Conservation (phyloP, 2,797 vertebrate genomes). For the Phyllotis vaccarum region DNA sequence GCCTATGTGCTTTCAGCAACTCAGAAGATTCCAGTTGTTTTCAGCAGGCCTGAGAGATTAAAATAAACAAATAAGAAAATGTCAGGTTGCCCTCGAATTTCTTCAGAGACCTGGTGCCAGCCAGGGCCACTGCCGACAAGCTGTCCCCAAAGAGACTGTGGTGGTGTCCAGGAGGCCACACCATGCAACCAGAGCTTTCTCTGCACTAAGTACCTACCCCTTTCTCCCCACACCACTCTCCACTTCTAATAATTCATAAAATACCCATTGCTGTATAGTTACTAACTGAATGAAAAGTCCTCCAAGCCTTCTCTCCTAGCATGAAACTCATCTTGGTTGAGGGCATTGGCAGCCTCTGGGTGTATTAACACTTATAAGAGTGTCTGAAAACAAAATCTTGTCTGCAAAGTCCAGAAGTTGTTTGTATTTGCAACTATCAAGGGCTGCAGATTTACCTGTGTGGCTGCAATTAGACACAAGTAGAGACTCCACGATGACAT, state of each 20-base stretch:
- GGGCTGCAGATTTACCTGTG: background rate
- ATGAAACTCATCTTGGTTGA: background rate
- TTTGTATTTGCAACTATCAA: constrained; percentile 21
- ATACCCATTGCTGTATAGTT: constrained; percentile 43
- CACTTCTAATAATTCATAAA: constrained; percentile 61
- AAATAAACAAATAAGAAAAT: constrained; percentile 85
- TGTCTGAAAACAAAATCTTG: constrained; percentile 53
- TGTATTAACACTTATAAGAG: background rate
- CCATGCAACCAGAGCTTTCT: background rate
- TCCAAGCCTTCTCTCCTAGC: constrained; percentile 28
- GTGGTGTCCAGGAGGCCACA: constrained; percentile 37
- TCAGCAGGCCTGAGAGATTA: constrained; percentile 77
- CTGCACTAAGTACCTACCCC: constrained; percentile 44
- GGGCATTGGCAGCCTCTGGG: background rate
- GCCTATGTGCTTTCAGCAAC: constrained; percentile 80
- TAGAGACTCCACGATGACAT: background rate
- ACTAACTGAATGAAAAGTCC: constrained; percentile 40
- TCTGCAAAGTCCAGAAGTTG: constrained; percentile 34
- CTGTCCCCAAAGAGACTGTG: constrained; percentile 68
- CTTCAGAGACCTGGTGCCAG: constrained; percentile 74
- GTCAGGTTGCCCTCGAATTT: constrained; percentile 77
- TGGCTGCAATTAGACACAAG: background rate
- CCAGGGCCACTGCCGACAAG: constrained; percentile 57
- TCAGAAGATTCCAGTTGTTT: constrained; percentile 85
- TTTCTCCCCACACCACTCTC: background rate